A percentile compares a stretch with the other conserved stretches of the same genome.
These are phyloP conservation scores for Ganaspis sp. DNA, from an alignment of 1,140 invertebrate species.

Conservation along the genomic window DNA sequence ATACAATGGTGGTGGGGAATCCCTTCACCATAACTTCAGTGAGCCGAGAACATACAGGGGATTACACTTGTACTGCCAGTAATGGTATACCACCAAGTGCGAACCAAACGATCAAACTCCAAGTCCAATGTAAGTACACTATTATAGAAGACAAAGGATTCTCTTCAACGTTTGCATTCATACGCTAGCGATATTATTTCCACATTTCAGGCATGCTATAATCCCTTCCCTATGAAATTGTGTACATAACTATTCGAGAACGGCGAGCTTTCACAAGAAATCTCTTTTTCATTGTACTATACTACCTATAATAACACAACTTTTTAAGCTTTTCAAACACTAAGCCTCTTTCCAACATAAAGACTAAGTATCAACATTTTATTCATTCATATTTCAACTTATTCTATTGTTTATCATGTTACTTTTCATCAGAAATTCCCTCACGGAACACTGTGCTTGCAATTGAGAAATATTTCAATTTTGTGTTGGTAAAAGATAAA, in stretches of 20 bases:
- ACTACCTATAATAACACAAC: background rate
- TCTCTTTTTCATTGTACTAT: background rate
- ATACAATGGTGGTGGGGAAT: conserved; percentile 79
- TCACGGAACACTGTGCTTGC: no score
- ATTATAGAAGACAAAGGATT: conserved; percentile 17
- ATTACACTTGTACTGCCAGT: conserved; percentile 90
- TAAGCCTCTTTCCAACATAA: background rate
- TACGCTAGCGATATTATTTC: background rate
- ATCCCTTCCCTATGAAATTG: background rate
- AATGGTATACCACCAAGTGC: conserved; percentile 91
- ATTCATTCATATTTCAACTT: background rate
- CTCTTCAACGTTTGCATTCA: background rate
- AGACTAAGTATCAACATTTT: conserved; percentile 3
- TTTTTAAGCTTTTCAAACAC: background rate
- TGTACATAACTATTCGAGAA: conserved; percentile 1
- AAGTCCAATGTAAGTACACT: conserved; percentile 90
- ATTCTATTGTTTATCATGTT: no score
- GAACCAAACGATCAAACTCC: conserved; percentile 86
- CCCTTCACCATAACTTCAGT: conserved; percentile 88
- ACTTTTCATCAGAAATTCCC: no score
- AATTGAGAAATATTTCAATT: no score
- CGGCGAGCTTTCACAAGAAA: background rate
- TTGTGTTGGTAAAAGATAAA: no score
- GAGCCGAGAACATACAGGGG: conserved; percentile 90
- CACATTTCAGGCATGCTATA: background rate